Percentiles rank a stretch among this genome's conserved stretches.
Evolutionary conservation across 1,140 invertebrate genomes (phyloP).

Genomic region (Calephelis nemesis): DNA sequence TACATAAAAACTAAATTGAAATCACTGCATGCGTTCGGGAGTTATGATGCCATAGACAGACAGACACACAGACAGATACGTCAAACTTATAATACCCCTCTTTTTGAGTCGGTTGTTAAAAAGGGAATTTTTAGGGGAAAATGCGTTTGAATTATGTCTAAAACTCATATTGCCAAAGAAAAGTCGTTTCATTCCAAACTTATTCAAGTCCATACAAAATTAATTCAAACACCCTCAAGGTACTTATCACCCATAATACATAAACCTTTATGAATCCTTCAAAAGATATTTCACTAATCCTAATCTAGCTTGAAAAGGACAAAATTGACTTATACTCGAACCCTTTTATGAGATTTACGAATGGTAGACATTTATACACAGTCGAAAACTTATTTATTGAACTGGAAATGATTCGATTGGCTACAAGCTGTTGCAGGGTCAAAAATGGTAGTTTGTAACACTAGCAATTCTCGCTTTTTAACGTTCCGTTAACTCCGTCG

Average conservation of each 20-base stretch:
- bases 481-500: no score
- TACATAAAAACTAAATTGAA: no score
- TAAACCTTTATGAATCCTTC: conserved; percentile 15
- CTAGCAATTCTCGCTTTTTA: no score
- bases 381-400: neutral
- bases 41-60: no score
- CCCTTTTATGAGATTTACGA: conserved; percentile 16
- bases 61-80: no score
- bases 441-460: neutral
- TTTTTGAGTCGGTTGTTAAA: no score
- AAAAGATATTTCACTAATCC: conserved; percentile 3
- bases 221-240: neutral
- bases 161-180: neutral
- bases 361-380: neutral
- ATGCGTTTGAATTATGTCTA: no score
- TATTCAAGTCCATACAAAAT: neutral
- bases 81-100: no score
- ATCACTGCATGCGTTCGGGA: no score
- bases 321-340: conserved; percentile 13
- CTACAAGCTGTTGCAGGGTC: neutral
- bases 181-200: neutral
- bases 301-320: neutral
- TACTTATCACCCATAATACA: conserved; percentile 3
- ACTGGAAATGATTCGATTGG: neutral
- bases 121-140: no score